phyloP scores from a whole-genome alignment of 1,140 invertebrate species.

The Drosophila micromelanica region DNA sequence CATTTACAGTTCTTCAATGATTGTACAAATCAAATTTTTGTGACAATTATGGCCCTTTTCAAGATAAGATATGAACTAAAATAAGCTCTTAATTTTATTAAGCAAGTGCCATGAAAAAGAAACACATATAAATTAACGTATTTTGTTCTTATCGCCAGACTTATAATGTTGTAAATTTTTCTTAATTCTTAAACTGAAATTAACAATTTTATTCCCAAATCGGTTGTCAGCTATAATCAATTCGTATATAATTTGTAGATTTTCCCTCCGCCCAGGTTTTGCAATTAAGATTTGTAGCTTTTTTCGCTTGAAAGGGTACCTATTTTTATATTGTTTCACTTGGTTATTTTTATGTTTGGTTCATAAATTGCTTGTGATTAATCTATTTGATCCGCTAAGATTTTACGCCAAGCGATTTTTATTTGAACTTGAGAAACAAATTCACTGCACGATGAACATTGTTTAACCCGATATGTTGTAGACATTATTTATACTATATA shows the following conservation, averaged over 20 bases:
- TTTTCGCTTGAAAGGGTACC: conserved; percentile 3
- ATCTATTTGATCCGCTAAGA: conserved; percentile 74
- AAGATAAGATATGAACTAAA: conserved; percentile 8
- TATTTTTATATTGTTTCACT: conserved; percentile 48
- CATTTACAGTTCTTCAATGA: too few species aligned
- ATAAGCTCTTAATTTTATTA: neutral
- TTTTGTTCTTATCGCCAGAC: neutral
- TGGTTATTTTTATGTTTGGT: conserved; percentile 70
- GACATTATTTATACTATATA: conserved; percentile 6
- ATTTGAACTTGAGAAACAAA: conserved; percentile 73
- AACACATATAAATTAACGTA: too few species aligned
- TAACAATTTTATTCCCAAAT: conserved; percentile 25
- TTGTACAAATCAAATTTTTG: neutral
- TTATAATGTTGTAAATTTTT: neutral
- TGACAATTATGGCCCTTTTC: neutral
- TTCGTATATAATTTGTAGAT: conserved; percentile 9
- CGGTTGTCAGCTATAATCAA: conserved; percentile 15
- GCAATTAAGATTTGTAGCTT: neutral
- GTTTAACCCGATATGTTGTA: conserved; percentile 39
- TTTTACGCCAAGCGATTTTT: conserved; percentile 70
- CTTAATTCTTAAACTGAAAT: neutral
- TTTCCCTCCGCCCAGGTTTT: neutral
- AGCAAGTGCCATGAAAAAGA: too few species aligned
- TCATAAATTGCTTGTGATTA: conserved; percentile 80
- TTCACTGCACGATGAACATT: neutral